Evolutionary conservation across 2,113 vertebrate species (phyloP).

Genomic region (Clarias magur): DNA sequence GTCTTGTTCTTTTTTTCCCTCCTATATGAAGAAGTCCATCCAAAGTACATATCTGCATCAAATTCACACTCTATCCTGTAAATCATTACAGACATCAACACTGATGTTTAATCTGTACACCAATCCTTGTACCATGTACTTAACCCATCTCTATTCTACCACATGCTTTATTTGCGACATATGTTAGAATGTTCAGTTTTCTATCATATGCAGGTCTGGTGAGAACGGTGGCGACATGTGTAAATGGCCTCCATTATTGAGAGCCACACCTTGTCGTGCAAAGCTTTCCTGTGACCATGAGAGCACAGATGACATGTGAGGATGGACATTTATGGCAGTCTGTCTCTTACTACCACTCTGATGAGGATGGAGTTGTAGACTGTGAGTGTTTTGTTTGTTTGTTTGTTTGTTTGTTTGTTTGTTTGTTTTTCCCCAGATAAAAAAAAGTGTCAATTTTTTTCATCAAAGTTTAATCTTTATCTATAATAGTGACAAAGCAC

Average conservation of each 20-base stretch:
- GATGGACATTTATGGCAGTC: conserved; percentile 39
- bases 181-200: background rate
- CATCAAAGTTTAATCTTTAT: background rate
- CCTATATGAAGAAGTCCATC: background rate
- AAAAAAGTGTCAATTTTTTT: background rate
- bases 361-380: conserved; percentile 19
- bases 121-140: background rate
- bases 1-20: background rate
- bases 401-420: too few species aligned
- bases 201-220: background rate
- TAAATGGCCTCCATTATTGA: background rate
- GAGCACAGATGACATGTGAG: conserved; percentile 18
- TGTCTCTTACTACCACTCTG: conserved; percentile 29
- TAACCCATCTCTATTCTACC: background rate
- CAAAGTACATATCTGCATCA: background rate
- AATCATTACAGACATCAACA: background rate
- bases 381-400: background rate
- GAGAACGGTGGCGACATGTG: background rate
- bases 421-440: background rate
- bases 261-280: conserved; percentile 16
- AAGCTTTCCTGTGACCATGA: conserved; percentile 14
- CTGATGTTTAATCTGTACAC: background rate
- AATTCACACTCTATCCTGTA: background rate
- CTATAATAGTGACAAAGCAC: conserved; percentile 61
- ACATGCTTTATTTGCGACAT: background rate